These are phyloP conservation scores for Aurelia aurita complex sp. Pacific DNA, from an alignment of 30 jellyfish, hydroid and myxozoan species.

Conservation along the genomic window DNA sequence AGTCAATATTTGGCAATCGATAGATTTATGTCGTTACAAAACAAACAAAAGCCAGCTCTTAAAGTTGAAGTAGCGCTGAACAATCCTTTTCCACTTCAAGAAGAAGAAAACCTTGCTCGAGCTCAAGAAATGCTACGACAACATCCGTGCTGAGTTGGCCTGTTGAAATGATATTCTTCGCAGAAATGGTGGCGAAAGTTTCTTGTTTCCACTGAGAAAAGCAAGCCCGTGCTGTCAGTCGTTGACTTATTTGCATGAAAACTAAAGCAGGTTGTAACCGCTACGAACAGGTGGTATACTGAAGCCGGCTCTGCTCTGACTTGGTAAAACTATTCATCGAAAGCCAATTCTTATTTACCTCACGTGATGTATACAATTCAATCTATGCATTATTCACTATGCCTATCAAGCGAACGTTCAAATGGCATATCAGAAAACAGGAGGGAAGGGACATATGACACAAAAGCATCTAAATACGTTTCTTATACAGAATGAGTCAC, in stretches of 20 bases:
- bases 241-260: constrained; percentile 25
- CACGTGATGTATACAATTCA: constrained; percentile 9
- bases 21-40: not conserved
- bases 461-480: not conserved
- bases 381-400: constrained; percentile 2
- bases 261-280: constrained; percentile 45
- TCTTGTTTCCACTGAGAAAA: not conserved
- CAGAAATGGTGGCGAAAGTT: not conserved
- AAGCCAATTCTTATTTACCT: constrained; percentile 8
- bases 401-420: not conserved
- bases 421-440: not conserved
- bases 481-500: not conserved
- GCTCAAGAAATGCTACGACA: not conserved
- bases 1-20: constrained; percentile 1
- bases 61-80: not conserved
- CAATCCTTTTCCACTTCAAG: not conserved
- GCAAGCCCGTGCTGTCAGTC: not conserved
- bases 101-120: not conserved
- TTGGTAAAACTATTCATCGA: constrained; percentile 46
- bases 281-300: constrained; percentile 51
- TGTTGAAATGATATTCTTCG: not conserved
- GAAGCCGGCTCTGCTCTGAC: constrained; percentile 19
- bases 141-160: no score
- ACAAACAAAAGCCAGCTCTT: constrained; percentile 1
- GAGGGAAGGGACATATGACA: not conserved